These are phyloP conservation scores for Urocitellus parryii DNA, from an alignment of 2,113 vertebrate species.

Conservation along the genomic window DNA sequence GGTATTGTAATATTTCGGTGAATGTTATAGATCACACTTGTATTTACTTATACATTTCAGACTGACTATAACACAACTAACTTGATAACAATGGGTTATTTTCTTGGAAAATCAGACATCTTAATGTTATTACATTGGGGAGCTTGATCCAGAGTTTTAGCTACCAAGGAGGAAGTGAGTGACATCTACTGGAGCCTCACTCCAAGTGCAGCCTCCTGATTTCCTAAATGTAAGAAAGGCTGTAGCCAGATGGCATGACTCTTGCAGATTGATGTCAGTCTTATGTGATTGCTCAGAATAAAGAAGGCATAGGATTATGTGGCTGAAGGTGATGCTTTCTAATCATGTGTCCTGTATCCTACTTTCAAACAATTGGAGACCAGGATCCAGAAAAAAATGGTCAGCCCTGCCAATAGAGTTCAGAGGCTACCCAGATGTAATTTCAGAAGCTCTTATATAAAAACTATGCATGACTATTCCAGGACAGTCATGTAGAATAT, in stretches of 20 bases:
- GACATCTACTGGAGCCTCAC: neutral
- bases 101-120: neutral
- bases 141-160: neutral
- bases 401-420: neutral
- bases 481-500: neutral
- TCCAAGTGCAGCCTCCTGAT: neutral
- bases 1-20: neutral
- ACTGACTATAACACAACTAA: neutral
- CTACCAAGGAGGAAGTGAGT: neutral
- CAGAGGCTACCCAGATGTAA: neutral
- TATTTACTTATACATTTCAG: neutral
- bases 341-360: neutral
- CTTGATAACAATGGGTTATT: neutral
- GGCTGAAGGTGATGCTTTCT: neutral
- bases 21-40: neutral
- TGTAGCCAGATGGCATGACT: neutral
- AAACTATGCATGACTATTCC: neutral
- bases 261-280: too few species aligned
- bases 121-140: neutral
- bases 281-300: neutral
- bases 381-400: neutral
- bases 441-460: neutral
- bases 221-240: neutral
- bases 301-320: neutral
- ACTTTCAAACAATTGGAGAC: neutral